phyloP scores from a whole-genome alignment of 2,888 invertebrate species.

The Agrypnus murinus region DNA sequence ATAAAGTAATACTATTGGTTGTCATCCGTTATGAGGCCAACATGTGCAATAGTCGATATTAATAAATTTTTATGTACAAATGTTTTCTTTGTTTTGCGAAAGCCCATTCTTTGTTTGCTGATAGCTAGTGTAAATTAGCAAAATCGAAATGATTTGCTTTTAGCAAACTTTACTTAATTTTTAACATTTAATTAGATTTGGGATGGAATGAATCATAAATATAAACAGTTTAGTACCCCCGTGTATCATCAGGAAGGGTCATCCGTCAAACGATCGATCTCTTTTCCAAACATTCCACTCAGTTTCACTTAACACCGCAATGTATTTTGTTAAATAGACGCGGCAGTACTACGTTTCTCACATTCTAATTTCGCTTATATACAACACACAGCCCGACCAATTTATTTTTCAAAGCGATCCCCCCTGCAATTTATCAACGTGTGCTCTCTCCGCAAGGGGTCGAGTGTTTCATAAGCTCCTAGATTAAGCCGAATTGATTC shows the following conservation, averaged over 20 bases:
- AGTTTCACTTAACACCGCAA: slow-evolving; percentile 52
- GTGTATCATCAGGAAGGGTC: slow-evolving; percentile 27
- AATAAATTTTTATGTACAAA: too few relatives aligned
- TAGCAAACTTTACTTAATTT: too few relatives aligned
- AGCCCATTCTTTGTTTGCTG: too few relatives aligned
- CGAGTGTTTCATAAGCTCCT: slow-evolving; percentile 21
- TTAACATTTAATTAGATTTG: too few relatives aligned
- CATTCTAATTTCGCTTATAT: slow-evolving; percentile 18
- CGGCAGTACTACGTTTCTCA: slow-evolving; percentile 11
- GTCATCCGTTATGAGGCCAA: too few relatives aligned
- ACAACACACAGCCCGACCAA: slow-evolving; percentile 21
- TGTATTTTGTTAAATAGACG: slow-evolving; percentile 46
- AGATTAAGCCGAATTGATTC: slow-evolving; percentile 26
- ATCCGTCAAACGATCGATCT: slow-evolving; percentile 49
- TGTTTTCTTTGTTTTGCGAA: too few relatives aligned
- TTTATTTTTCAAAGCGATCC: slow-evolving; percentile 27
- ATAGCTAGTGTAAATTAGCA: too few relatives aligned
- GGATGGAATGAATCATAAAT: too few relatives aligned
- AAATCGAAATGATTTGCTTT: too few relatives aligned
- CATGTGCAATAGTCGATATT: too few relatives aligned
- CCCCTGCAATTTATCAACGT: slow-evolving; percentile 18
- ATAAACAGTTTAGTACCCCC: slow-evolving; percentile 8
- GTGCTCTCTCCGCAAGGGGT: slow-evolving; percentile 14
- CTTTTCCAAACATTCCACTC: slow-evolving; percentile 50
- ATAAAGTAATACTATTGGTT: too few relatives aligned